Evolutionary conservation across 2,888 invertebrate species (phyloP), one percentile per base, ranked within the genome.

Genomic region (Andrena dorsata): DNA sequence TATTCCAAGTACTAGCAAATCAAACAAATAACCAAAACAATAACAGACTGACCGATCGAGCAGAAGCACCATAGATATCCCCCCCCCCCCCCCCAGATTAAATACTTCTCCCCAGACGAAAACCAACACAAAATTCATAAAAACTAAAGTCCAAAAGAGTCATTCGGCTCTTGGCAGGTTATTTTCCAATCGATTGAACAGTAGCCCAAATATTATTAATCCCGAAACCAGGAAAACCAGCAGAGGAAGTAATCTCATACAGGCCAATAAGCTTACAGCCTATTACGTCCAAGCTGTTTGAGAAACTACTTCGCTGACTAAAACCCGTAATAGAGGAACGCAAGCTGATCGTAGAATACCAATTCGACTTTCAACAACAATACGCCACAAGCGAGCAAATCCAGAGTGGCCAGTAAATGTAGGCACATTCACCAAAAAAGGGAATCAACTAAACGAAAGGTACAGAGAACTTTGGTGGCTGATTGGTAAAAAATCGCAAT

Each of bases 141-240:
- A 30, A 65, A 56, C 10, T 49, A 65, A 3, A 75, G 66, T 16
- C 10, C 2, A 0, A 83, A 70, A 26, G 88, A 88, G 76, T 69
- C 88, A 2, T 83, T 89, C 26, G 89, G 87, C 8, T 89, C 1
- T 69, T 86, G 82, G 41, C 87, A 32, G 68, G 76, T 2, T 88
- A 89, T 30, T 82, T 90, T 5, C 90, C 90, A 0, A 71, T 61
- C 13, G 72, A 86, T 60, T 91, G 90, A 86, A 91, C 91, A 79
- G 32, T 82, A 10, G 75, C 80, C 8, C 20, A 79, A 51, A 79
- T 82, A 2, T 76, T 77, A 23, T 70, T 84, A 61, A 82, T 89
- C 0, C 84, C 69, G 2, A 89, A 91, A 77, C 84, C 87, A 23
- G 81, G 83, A 1, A 90, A 73, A 47, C 3, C 47, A 1, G 13